Evolutionary conservation across 2,888 invertebrate species (phyloP).

Genomic region (Acanthacorydalis orientalis): DNA sequence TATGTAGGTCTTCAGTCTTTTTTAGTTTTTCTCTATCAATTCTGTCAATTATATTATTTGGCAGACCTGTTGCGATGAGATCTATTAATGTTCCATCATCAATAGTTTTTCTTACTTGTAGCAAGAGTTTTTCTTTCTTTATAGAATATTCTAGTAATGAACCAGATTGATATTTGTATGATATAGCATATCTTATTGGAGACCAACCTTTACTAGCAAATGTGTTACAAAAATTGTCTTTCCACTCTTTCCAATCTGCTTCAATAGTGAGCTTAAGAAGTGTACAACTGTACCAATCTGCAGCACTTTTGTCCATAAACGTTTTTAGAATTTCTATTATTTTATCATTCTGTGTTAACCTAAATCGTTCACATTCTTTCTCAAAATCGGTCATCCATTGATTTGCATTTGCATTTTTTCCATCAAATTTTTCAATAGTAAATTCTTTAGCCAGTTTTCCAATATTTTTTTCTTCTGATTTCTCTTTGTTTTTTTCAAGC

Average conservation of each 20-base stretch:
- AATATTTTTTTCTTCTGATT: slow-evolving; percentile 6
- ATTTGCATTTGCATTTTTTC: slow-evolving; percentile 11
- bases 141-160: slow-evolving; percentile 13
- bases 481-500: slow-evolving; percentile 1
- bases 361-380: slow-evolving; percentile 11
- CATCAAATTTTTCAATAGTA: slow-evolving; percentile 11
- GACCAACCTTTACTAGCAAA: slow-evolving; percentile 15
- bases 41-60: slow-evolving; percentile 14
- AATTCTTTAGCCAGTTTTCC: slow-evolving; percentile 9
- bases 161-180: slow-evolving; percentile 13
- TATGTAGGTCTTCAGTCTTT: slow-evolving; percentile 12
- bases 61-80: slow-evolving; percentile 16
- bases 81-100: slow-evolving; percentile 14
- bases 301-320: slow-evolving; percentile 8
- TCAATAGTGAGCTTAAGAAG: slow-evolving; percentile 11
- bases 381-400: slow-evolving; percentile 12
- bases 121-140: slow-evolving; percentile 12
- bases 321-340: slow-evolving; percentile 11
- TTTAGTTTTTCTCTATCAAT: slow-evolving; percentile 16
- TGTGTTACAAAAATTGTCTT: slow-evolving; percentile 13
- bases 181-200: slow-evolving; percentile 12
- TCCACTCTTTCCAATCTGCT: slow-evolving; percentile 14
- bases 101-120: slow-evolving; percentile 12
- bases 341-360: slow-evolving; percentile 7
- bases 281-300: slow-evolving; percentile 11